These are phyloP conservation scores for Mactra quadrangularis DNA, from an alignment of 1,140 invertebrate genomes.

Conservation along the genomic window DNA sequence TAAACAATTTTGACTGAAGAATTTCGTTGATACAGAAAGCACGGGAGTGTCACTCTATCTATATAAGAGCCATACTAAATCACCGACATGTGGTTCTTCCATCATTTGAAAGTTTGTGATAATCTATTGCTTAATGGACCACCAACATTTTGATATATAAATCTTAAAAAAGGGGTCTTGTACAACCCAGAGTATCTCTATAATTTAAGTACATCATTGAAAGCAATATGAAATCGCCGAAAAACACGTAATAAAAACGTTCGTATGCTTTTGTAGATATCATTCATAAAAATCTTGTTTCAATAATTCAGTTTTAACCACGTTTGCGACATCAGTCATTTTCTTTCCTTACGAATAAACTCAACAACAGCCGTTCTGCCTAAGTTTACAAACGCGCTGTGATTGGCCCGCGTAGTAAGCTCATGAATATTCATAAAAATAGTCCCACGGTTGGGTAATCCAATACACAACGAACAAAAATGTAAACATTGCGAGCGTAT, in stretches of 20 bases:
- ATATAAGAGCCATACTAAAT: no score
- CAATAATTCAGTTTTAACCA: conserved; percentile 27
- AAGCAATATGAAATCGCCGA: conserved; percentile 27
- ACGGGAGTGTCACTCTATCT: no score
- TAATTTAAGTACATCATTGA: conserved; percentile 39
- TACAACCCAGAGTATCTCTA: conserved; percentile 17
- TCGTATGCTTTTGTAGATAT: conserved; percentile 26
- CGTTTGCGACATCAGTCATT: background rate
- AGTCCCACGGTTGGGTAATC: conserved; percentile 46
- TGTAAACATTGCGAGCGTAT: conserved; percentile 33
- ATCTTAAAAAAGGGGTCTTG: background rate
- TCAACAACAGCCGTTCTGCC: conserved; percentile 19
- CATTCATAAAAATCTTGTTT: conserved; percentile 37
- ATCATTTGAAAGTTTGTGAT: background rate
- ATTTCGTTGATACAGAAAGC: no score
- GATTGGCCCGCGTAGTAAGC: conserved; percentile 61
- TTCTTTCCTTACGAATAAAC: conserved; percentile 11
- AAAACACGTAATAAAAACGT: conserved; percentile 45
- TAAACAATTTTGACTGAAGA: no score
- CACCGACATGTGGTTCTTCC: conserved; percentile 18
- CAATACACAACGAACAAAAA: conserved; percentile 40
- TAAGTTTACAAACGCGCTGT: conserved; percentile 25
- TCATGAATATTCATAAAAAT: conserved; percentile 71
- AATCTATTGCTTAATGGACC: background rate
- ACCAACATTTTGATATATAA: conserved; percentile 38